phyloP scores from a whole-genome alignment of 2,888 invertebrate genomes.

The Drosophila kambysellisi region DNA sequence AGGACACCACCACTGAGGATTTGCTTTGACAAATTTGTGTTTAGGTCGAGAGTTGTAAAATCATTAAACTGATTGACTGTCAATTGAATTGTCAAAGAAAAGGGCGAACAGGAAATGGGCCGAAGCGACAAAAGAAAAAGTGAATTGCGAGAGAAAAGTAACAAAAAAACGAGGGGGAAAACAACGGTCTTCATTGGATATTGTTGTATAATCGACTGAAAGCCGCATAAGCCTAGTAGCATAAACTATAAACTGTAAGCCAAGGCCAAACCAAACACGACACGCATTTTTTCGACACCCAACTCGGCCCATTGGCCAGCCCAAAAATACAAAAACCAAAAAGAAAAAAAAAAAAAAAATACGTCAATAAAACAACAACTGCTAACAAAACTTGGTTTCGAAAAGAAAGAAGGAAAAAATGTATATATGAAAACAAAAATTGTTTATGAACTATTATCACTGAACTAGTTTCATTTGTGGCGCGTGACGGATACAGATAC shows the following conservation, averaged over 20 bases:
- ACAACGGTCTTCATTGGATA: constrained; percentile 33
- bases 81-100: constrained; percentile 5
- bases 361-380: constrained; percentile 12
- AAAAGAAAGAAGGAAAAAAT: constrained; percentile 29
- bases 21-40: constrained; percentile 26
- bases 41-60: constrained; percentile 30
- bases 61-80: constrained; percentile 1
- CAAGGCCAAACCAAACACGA: constrained; percentile 52
- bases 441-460: constrained; percentile 64
- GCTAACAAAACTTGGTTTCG: constrained; percentile 29
- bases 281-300: constrained; percentile 65
- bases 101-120: constrained; percentile 36
- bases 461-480: constrained; percentile 64
- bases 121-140: constrained; percentile 3
- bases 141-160: background rate
- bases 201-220: constrained; percentile 51
- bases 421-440: constrained; percentile 5
- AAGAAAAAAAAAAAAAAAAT: constrained; percentile 28
- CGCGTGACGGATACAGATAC: constrained; percentile 38
- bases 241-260: constrained; percentile 36
- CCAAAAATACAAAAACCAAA: constrained; percentile 32
- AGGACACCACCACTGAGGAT: background rate
- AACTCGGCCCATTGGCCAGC: constrained; percentile 37
- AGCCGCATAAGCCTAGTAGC: constrained; percentile 30
- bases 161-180: background rate